These are phyloP conservation scores for Ardeotis arabs DNA, from an alignment of 2,113 vertebrate species.

Conservation along the genomic window DNA sequence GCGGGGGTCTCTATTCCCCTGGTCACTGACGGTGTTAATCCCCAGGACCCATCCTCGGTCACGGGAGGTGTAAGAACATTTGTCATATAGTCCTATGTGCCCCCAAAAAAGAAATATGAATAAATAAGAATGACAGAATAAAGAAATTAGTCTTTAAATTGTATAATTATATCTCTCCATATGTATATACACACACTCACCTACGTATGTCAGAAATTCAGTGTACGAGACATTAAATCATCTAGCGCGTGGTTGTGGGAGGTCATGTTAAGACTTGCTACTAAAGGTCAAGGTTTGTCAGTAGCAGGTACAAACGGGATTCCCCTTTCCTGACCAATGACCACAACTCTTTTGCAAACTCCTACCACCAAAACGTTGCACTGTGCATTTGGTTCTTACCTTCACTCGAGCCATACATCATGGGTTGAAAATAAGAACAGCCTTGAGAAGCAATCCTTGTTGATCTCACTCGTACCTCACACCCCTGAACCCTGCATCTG, in stretches of 20 bases:
- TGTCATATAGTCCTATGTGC: slow-evolving; percentile 93
- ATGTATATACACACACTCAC: slow-evolving; percentile 29
- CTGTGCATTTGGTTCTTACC: neutral
- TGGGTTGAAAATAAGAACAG: neutral
- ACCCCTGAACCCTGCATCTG: neutral
- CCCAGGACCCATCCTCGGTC: slow-evolving; percentile 98
- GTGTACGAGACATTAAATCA: neutral
- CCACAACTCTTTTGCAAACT: neutral
- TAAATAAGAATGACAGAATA: slow-evolving; percentile 62
- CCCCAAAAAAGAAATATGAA: slow-evolving; percentile 76
- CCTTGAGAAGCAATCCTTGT: neutral
- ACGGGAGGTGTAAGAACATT: slow-evolving; percentile 96
- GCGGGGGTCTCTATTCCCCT: slow-evolving; percentile 93
- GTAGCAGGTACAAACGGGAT: neutral
- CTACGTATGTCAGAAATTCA: neutral
- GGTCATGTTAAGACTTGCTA: neutral
- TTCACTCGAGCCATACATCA: neutral
- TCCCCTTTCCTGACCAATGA: neutral
- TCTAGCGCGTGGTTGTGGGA: neutral
- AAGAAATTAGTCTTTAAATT: slow-evolving; percentile 10
- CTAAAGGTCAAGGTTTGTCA: neutral
- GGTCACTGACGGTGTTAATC: slow-evolving; percentile 91
- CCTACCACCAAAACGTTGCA: neutral
- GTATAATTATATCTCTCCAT: neutral
- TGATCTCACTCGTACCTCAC: neutral